Evolutionary conservation across 1,140 invertebrate genomes (phyloP).

Genomic region (Aporrectodea caliginosa): DNA sequence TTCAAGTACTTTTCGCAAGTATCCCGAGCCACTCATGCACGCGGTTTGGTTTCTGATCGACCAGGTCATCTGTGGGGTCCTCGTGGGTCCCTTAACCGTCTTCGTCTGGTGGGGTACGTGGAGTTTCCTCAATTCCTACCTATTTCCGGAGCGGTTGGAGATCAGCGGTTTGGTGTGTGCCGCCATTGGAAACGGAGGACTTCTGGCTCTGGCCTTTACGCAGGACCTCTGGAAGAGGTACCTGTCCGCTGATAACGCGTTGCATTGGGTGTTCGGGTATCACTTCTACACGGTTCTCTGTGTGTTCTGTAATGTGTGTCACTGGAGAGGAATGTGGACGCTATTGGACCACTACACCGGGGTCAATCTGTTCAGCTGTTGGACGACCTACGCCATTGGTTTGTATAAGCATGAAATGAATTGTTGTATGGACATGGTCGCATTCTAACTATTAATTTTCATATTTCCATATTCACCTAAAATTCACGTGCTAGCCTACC

Average conservation of each 20-base stretch:
- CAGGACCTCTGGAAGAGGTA: slow-evolving; percentile 13
- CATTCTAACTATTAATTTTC: too few species aligned
- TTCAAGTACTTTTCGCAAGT: too few species aligned
- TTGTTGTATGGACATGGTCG: too few species aligned
- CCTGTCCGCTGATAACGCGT: not conserved
- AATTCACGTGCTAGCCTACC: too few species aligned
- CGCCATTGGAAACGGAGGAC: slow-evolving; percentile 10
- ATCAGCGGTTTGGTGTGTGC: not conserved
- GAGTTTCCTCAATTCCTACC: not conserved
- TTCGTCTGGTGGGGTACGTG: slow-evolving; percentile 15
- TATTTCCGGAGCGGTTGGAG: not conserved
- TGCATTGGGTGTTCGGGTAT: slow-evolving; percentile 8
- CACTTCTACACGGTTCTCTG: slow-evolving; percentile 3
- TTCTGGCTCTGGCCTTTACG: not conserved
- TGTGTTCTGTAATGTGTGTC: slow-evolving; percentile 12
- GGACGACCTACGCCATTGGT: slow-evolving; percentile 8
- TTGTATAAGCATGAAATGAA: too few species aligned
- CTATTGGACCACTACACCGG: slow-evolving; percentile 17
- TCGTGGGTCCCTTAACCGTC: slow-evolving; percentile 13
- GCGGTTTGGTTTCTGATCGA: slow-evolving; percentile 1
- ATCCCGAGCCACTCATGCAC: too few species aligned
- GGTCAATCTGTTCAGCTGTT: not conserved
- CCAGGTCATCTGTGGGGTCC: slow-evolving; percentile 5
- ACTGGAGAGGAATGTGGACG: slow-evolving; percentile 10
- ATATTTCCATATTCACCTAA: too few species aligned